Percentiles rank a stretch among this genome's conserved stretches.
Evolutionary conservation across 2,113 vertebrate species (phyloP).

Genomic region (Microcebus lehilahytsara): DNA sequence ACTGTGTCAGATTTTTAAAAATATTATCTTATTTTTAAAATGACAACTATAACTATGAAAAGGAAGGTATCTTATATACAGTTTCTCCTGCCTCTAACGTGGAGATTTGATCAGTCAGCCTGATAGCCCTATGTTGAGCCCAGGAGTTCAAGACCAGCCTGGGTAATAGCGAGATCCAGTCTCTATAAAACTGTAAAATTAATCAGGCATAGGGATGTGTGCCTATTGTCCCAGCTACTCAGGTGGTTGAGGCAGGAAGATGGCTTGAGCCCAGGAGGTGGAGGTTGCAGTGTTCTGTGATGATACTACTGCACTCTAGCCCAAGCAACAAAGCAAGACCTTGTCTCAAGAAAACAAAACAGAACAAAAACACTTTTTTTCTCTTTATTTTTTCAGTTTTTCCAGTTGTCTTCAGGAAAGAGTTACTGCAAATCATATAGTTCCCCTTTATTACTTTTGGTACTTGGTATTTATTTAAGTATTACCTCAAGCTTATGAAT

Average conservation of each 20-base stretch:
- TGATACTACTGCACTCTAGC: too few relatives aligned
- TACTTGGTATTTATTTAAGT: constrained; percentile 26
- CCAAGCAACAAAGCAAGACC: too few relatives aligned
- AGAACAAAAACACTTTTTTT: not conserved
- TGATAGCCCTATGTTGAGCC: not conserved
- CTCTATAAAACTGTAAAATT: too few relatives aligned
- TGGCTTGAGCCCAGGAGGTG: too few relatives aligned
- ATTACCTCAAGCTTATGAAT: not conserved
- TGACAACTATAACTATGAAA: not conserved
- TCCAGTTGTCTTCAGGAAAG: not conserved
- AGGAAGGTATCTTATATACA: not conserved
- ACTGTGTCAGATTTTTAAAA: not conserved
- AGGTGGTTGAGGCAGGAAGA: too few relatives aligned
- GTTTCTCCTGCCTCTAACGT: not conserved
- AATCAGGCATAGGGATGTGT: too few relatives aligned
- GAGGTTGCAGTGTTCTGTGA: too few relatives aligned
- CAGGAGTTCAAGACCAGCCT: too few relatives aligned
- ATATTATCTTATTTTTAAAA: not conserved
- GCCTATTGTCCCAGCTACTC: too few relatives aligned
- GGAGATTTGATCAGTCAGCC: not conserved
- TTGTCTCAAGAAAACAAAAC: not conserved
- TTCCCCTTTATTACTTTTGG: not conserved
- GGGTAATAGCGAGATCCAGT: too few relatives aligned
- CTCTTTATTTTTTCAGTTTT: not conserved
- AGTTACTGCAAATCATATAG: not conserved